These are phyloP conservation scores for Isurus oxyrinchus DNA, from an alignment of 2,113 vertebrate species.

Conservation along the genomic window DNA sequence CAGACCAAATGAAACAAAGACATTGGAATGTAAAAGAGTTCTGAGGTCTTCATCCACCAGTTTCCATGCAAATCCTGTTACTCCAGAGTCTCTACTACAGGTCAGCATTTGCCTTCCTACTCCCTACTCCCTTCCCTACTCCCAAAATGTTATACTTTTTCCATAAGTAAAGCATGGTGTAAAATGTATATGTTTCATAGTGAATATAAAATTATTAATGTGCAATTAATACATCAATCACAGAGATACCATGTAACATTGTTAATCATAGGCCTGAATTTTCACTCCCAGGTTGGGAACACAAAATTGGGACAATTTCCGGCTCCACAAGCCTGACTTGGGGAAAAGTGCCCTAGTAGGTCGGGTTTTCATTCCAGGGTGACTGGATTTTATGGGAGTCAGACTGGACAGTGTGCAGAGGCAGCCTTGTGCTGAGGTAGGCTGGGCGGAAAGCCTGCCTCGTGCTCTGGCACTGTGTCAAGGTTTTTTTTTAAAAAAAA, in stretches of 20 bases:
- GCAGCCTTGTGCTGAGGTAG: too few relatives aligned
- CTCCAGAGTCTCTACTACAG: not conserved
- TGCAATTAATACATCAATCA: not conserved
- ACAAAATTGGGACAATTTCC: too few relatives aligned
- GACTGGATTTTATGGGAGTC: too few relatives aligned
- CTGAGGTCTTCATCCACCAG: not conserved
- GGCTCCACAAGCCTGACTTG: too few relatives aligned
- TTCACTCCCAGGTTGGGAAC: too few relatives aligned
- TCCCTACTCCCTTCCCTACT: too few relatives aligned
- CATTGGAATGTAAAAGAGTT: not conserved
- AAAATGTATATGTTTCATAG: not conserved
- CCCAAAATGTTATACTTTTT: not conserved
- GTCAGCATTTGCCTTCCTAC: not conserved
- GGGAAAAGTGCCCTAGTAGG: too few relatives aligned
- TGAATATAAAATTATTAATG: not conserved
- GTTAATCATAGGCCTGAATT: not conserved
- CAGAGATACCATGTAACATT: not conserved
- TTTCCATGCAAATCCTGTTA: not conserved
- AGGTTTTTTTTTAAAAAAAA: too few relatives aligned
- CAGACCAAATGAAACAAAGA: not conserved
- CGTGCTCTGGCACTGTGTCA: too few relatives aligned
- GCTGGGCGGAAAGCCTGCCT: too few relatives aligned
- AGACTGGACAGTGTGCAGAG: too few relatives aligned
- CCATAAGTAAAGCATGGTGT: not conserved
- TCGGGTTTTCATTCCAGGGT: too few relatives aligned